These are phyloP conservation scores for Artibeus lituratus DNA, from an alignment of 2,797 vertebrate species.

Conservation along the genomic window DNA sequence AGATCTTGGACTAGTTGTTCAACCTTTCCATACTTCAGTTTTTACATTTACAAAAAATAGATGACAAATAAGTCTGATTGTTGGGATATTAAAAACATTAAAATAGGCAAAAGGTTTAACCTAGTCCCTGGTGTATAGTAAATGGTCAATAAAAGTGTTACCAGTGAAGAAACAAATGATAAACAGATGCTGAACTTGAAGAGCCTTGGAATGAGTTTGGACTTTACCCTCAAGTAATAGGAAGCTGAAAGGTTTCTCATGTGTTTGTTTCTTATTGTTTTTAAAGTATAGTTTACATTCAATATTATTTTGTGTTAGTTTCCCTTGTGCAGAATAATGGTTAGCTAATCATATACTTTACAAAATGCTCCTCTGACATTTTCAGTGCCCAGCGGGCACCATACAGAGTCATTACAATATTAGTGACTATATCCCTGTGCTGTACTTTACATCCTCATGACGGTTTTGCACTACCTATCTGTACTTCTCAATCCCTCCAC, in stretches of 20 bases:
- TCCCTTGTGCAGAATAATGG: background rate
- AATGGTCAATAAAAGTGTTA: background rate
- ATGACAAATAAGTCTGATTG: background rate
- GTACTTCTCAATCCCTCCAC: background rate
- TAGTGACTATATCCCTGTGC: background rate
- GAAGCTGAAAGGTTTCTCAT: background rate
- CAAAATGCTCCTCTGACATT: background rate
- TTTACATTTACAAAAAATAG: background rate
- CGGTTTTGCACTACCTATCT: background rate
- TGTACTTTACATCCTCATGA: background rate
- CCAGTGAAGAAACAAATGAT: background rate
- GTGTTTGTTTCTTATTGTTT: background rate
- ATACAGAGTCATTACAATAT: background rate
- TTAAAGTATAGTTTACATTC: background rate
- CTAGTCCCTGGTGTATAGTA: background rate
- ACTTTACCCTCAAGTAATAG: background rate
- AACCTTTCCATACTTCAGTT: background rate
- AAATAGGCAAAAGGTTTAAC: background rate
- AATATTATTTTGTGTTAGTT: background rate
- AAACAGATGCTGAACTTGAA: background rate
- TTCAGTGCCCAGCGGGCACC: background rate
- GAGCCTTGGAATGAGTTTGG: background rate
- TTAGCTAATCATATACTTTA: background rate
- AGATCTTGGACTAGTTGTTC: background rate
- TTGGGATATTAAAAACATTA: background rate